Evolutionary conservation across 2,888 invertebrate genomes (phyloP), one percentile per base, ranked within the genome.

Genomic region (Syrphus vitripennis): DNA sequence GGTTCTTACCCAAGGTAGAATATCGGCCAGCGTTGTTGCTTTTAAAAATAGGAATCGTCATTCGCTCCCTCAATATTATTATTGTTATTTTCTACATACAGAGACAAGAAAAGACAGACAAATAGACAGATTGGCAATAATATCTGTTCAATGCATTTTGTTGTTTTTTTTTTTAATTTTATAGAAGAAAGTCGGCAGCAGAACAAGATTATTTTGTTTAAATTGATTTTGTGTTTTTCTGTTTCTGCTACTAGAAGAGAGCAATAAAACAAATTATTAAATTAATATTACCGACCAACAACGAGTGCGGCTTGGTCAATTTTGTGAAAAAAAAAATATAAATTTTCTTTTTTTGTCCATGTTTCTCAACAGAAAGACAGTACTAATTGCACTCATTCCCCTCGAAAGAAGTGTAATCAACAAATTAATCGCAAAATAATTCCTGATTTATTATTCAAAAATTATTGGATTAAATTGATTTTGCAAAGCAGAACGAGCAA

Each of bases 121-220:
- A 61, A 76, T 50, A 59, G 53, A 59, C 42, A 69, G 74, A 84
- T 84, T 83, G 70, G 70, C 83, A 84, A 81, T 76, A 80, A 84
- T 76, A 79, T 81, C 45, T 59, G 29, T 74, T 57, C 50, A 81
- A 83, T 83, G 70, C 70, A 80, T 34, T 57, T 12, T 34, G 57
- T 57, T 57, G 31, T 71, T 72, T 40, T 48, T 69, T 48, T 63
- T 40, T 19, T 45, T 50, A 21, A 21, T 63, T 67, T 26, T 16
- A 24, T 45, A 40, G 14, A 63, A 53, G 10, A 76, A 34, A 34
- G 19, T 16, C 26, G 12, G 7, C 12, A 50, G 7, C 19, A 61
- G 42, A 50, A 10, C 24, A 80, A 67, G 42, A 16, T 75, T 61
- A 40, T 55, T 37, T 40, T 65, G 16, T 65, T 42, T 21, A 10